Conservation (phyloP, 2,797 vertebrate species). For the Pseudopleuronectes americanus region DNA sequence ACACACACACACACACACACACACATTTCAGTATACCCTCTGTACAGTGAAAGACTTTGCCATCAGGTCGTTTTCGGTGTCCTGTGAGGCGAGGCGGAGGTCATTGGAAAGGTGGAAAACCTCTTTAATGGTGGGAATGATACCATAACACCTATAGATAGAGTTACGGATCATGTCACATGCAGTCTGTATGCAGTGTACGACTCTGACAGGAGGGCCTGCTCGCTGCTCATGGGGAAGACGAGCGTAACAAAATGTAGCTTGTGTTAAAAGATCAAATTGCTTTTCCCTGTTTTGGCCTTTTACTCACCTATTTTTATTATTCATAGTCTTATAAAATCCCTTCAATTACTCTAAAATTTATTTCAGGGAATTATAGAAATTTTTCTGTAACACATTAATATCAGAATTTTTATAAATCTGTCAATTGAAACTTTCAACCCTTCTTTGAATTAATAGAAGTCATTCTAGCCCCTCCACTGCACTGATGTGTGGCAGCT, state of each 20-base stretch:
- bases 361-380: neutral
- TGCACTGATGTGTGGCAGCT: slow-evolving; percentile 7
- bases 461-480: slow-evolving; percentile 3
- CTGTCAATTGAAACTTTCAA: neutral
- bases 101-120: slow-evolving; percentile 78
- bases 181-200: slow-evolving; percentile 57
- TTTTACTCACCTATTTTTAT: neutral
- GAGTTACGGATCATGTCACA: slow-evolving; percentile 78
- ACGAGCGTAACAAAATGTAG: slow-evolving; percentile 28
- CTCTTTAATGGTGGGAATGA: slow-evolving; percentile 82
- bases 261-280: slow-evolving; percentile 10
- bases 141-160: slow-evolving; percentile 81
- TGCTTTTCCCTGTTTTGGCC: too few relatives aligned
- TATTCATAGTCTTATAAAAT: neutral
- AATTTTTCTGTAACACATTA: neutral
- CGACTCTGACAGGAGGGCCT: slow-evolving; percentile 41
- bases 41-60: slow-evolving; percentile 67
- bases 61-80: slow-evolving; percentile 77
- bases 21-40: slow-evolving; percentile 32
- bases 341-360: neutral
- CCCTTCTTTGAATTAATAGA: neutral
- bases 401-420: too few relatives aligned
- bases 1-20: slow-evolving; percentile 23
- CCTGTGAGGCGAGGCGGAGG: slow-evolving; percentile 77
- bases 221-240: slow-evolving; percentile 40